Percentiles rank a stretch among this genome's conserved stretches.
Conservation (phyloP, 2,888 invertebrate species). For the Dilophus febrilis region DNA sequence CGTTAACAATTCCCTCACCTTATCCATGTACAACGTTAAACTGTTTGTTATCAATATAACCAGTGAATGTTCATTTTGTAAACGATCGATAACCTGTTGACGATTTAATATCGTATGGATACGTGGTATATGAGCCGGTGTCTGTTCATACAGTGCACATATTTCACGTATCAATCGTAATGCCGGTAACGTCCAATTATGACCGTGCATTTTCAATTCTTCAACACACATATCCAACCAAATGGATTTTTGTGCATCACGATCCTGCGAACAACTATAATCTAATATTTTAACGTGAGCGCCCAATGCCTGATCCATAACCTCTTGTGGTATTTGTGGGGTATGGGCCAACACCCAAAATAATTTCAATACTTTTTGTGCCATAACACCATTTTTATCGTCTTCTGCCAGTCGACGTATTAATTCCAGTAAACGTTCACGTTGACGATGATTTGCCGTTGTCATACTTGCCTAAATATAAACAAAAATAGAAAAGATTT, state of each 20-base stretch:
- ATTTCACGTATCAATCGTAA: constrained; percentile 91
- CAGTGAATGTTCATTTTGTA: constrained; percentile 82
- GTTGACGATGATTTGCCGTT: constrained; percentile 86
- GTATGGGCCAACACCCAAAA: constrained; percentile 96
- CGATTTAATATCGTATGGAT: constrained; percentile 34
- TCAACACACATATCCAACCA: constrained; percentile 96
- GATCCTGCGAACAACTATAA: constrained; percentile 92
- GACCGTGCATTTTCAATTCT: constrained; percentile 67
- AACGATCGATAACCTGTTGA: constrained; percentile 67
- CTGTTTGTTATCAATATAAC: constrained; percentile 89
- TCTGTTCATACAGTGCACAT: constrained; percentile 80
- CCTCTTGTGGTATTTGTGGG: constrained; percentile 90
- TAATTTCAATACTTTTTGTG: constrained; percentile 84
- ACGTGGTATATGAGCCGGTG: constrained; percentile 25
- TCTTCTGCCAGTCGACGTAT: constrained; percentile 92
- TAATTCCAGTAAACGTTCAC: constrained; percentile 86
- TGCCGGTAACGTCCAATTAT: constrained; percentile 87
- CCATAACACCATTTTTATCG: constrained; percentile 98
- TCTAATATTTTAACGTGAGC: constrained; percentile 95
- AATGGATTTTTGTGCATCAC: constrained; percentile 87
- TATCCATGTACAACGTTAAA: constrained; percentile 78
- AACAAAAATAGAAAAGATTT: too few relatives aligned
- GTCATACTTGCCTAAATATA: constrained; percentile 67
- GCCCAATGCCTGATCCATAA: constrained; percentile 88
- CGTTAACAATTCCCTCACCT: constrained; percentile 40